Conservation (phyloP, 1,140 invertebrate species). For the Planococcus citri region DNA sequence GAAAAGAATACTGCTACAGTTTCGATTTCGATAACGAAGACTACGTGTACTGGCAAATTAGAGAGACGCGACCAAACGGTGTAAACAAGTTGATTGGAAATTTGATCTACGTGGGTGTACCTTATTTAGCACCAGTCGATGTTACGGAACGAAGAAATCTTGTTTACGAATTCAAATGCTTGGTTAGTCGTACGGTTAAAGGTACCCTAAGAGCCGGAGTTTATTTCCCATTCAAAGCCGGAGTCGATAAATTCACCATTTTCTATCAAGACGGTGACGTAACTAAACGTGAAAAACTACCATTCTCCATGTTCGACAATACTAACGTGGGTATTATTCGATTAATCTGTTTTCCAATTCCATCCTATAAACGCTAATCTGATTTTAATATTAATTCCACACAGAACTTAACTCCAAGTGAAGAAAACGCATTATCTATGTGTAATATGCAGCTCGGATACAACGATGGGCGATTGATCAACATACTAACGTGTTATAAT, state of each 20-base stretch:
- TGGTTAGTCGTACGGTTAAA: slow-evolving; percentile 63
- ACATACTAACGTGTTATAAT: slow-evolving; percentile 48
- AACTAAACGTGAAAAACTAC: slow-evolving; percentile 50
- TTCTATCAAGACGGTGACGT: slow-evolving; percentile 58
- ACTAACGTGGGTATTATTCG: slow-evolving; percentile 41
- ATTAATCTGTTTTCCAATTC: background rate
- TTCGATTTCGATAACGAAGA: slow-evolving; percentile 47
- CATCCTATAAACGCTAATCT: no score
- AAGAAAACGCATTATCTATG: slow-evolving; percentile 44
- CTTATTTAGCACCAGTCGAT: slow-evolving; percentile 66
- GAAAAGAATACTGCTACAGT: slow-evolving; percentile 54
- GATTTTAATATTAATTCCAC: no score
- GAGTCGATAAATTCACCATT: slow-evolving; percentile 52
- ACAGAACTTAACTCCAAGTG: slow-evolving; percentile 22
- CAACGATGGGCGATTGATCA: slow-evolving; percentile 44
- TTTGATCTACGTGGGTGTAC: slow-evolving; percentile 60
- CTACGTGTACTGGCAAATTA: slow-evolving; percentile 72
- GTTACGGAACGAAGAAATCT: slow-evolving; percentile 78
- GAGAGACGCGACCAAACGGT: slow-evolving; percentile 37
- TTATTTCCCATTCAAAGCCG: slow-evolving; percentile 58
- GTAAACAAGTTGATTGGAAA: slow-evolving; percentile 40
- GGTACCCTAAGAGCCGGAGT: slow-evolving; percentile 67
- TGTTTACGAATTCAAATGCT: slow-evolving; percentile 70
- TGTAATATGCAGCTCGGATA: slow-evolving; percentile 59
- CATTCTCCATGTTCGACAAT: slow-evolving; percentile 46